Base-by-base conservation (phyloP, 1,140 invertebrate genomes). In the Ganaspis sp. region DNA sequence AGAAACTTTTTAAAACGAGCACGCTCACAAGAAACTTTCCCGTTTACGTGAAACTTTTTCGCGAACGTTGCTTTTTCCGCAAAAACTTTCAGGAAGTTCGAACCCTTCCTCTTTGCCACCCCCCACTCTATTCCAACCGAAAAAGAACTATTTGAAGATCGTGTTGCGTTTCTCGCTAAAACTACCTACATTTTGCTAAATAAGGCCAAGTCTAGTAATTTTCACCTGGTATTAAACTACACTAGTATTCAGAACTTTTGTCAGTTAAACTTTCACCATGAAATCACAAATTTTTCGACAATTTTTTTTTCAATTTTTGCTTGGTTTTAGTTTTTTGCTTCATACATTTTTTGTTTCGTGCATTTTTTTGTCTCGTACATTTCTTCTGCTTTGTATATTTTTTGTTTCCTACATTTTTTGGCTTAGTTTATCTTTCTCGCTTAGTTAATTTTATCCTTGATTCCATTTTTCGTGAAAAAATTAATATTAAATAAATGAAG, bases 21-120 rank as follows among this genome's bases (percentile, higher is more conserved):
- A 64, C 54, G 54, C 54, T 64, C 11, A 15, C 23, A 4, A 29
- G n/a, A 9, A 64, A 58, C 54, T 58, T 26, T 26, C 19, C 21
- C 54, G 54, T 64, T 64, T 64, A 64, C 72, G 38, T 58, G 54
- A 77, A 78, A 78, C 72, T 78, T 78, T 78, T 71, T 74, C 72
- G 72, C 15, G 72, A 74, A 71, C 70, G 70, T 74, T 26, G 72
- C 64, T 26, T 64, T 58, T 64, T 64, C 54, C 21, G 54, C 21
- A 26, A 64, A 15, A 64, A 64, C 54, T 64, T 64, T 64, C 21
- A 64, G 54, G 11, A 23, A 64, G 54, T 64, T 45, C 42, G n/a
- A 45, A 45, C 15, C 42, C 49, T 64, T 15, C 54, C 23, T 12
- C 54, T 26, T 11, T 5, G 9, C 11, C 9, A 11, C 54, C 21